Evolutionary conservation across 1,140 invertebrate species (phyloP), one percentile per base, ranked within the genome.

Genomic region (Steinernema feltiae): DNA sequence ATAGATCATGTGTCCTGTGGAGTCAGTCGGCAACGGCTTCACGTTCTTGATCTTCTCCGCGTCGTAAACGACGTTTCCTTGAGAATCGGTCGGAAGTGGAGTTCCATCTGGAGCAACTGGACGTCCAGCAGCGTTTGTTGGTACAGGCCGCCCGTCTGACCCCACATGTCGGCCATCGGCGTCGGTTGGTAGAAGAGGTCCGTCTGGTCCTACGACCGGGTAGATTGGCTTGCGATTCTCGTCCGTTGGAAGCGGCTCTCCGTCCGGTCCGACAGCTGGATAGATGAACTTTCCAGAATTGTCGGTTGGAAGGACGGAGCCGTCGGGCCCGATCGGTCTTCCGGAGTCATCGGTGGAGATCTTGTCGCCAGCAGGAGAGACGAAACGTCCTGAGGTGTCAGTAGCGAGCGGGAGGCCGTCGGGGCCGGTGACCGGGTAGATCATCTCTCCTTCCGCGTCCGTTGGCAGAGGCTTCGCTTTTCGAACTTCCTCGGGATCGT

Each of bases 241-340:
- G 24, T 76, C 75, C 35, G 75, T 76, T 30, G 75, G 75, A 21
- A 76, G 70, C 30, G 48, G n/a, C n/a, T n/a, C n/a, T n/a, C n/a
- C n/a, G n/a, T n/a, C n/a, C n/a, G n/a, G n/a, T n/a, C n/a, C n/a
- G n/a, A 69, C 12, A n/a, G 72, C 41, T 21, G 75, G 75, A 27
- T 73, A 76, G 27, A 73, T 72, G 21, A 48, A 32, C 18, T 72
- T 76, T 1, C 30, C 30, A 32, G 15, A 17, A 1, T 48, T 31
- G 24, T 76, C 75, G 63, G 75, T 76, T 30, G 75, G 75, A 21
- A 76, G 70, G 24, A 31, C n/a, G n/a, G n/a, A n/a, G 17, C 74
- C 74, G 32, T 71, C 41, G 30, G 35, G 27, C 63, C 74, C 77
- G 29, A 78, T 31, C 1, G 74, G 46, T 32, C 53, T 76, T 12